A percentile compares a stretch with the other conserved stretches of the same genome.
Evolutionary conservation across 2,113 vertebrate genomes (phyloP).

Genomic region (Rissa tridactyla): DNA sequence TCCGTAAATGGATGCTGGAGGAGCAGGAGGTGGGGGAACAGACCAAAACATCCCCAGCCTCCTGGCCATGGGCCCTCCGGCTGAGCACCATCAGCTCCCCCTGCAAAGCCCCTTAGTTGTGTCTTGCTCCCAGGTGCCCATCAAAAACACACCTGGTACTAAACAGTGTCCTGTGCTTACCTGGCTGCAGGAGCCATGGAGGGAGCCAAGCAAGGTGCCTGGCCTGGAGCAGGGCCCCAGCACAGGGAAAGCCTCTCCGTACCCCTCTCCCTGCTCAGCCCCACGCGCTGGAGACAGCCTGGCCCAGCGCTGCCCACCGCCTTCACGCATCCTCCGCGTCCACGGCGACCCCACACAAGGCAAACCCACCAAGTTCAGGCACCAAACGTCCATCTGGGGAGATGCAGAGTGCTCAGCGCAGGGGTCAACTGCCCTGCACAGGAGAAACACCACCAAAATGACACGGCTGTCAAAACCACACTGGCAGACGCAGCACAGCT

Average conservation of each 20-base stretch:
- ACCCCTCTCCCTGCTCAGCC: neutral
- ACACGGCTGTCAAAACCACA: neutral
- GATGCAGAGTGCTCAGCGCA: neutral
- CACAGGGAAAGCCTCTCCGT: neutral
- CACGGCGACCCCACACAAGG: neutral
- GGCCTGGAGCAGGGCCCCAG: accelerated
- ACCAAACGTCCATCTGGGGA: neutral
- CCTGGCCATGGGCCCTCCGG: neutral
- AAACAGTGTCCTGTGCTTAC: neutral
- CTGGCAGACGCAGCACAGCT: neutral
- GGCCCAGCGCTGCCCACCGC: neutral
- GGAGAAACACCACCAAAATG: accelerated
- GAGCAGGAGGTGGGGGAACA: neutral
- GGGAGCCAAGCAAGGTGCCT: neutral
- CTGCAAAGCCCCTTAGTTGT: neutral
- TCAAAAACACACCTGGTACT: accelerated
- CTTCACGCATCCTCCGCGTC: accelerated
- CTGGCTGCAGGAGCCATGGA: accelerated
- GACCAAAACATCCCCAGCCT: neutral
- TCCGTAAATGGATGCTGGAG: neutral
- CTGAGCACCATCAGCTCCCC: neutral
- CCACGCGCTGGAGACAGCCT: accelerated
- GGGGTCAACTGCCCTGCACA: accelerated
- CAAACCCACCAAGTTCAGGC: accelerated
- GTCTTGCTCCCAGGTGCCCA: neutral